Base-by-base conservation (phyloP, 1,140 invertebrate genomes). In the Bombus confusus region DNA sequence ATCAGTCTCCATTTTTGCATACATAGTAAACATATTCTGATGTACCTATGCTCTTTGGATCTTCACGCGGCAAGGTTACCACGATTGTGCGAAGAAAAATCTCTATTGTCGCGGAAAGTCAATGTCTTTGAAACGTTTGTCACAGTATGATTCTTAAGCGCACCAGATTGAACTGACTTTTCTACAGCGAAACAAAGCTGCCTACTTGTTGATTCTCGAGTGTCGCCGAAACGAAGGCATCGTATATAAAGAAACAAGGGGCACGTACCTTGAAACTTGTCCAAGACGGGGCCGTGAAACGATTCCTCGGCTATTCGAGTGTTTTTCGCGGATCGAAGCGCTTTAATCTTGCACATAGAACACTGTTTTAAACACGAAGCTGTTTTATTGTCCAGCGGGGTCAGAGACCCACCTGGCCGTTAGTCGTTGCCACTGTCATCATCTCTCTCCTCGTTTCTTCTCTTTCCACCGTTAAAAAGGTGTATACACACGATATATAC, bases 341-440 rank as follows among this genome's bases (percentile, higher is more conserved):
- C 18, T 68, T 68, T 73, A 66, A 80, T 68, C 71, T 34, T 12
- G 22, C 34, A 34, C 34, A 64, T 31, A 28, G 18, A 39, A 57
- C 31, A 62, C n/a, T 77, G 31, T 77, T 83, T 57, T 18, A 69
- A 69, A 12, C 43, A 71, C 6, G 34, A 57, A 34, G 25, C 25
- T 34, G 71, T 15, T 80, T 72, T 69, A 77, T 62, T 57, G 76
- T 71, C 39, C 76, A 59, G 39, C 28, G 76, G 75, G 88, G 88
- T 90, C 88, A 89, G 69, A 90, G 87, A 90, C 85, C 82, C 84
- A 91, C 87, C 84, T 90, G 84, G 78, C 62, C 68, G 47, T 74
- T 82, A 84, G 34, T 57, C 86, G 74, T 86, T 83, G 86, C 84
- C 79, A 82, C 64, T 73, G 76, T 86, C 88, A 77, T 81, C 62